phyloP scores from a whole-genome alignment of 2,797 vertebrate species.

The Carapus acus region DNA sequence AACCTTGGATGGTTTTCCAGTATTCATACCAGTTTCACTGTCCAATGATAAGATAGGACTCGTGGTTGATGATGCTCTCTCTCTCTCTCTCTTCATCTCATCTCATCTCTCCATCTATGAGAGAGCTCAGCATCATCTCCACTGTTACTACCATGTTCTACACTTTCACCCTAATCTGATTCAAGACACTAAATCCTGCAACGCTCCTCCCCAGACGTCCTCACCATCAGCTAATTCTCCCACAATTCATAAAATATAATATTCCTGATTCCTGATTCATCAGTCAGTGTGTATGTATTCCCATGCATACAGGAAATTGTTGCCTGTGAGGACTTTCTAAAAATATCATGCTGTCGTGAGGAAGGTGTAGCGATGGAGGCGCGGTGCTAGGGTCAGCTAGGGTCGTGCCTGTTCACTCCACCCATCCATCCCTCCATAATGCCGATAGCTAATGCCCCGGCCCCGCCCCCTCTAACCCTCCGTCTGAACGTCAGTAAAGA shows the following conservation, averaged over 20 bases:
- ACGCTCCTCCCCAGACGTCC: conserved; percentile 48
- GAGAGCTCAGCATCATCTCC: conserved; percentile 52
- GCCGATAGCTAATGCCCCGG: too few species aligned
- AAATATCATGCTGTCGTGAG: too few species aligned
- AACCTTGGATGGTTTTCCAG: too few species aligned
- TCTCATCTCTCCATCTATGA: conserved; percentile 13
- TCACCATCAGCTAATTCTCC: conserved; percentile 46
- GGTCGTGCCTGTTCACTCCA: conserved; percentile 14
- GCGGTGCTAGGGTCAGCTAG: conserved; percentile 12
- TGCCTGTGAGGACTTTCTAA: too few species aligned
- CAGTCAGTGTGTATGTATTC: too few species aligned
- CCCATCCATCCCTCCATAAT: background rate
- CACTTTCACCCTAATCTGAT: conserved; percentile 61
- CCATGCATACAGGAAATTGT: too few species aligned
- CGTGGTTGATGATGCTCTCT: too few species aligned
- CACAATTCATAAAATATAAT: conserved; percentile 45
- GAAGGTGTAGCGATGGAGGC: background rate
- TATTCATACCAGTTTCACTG: too few species aligned
- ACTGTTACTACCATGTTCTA: conserved; percentile 55
- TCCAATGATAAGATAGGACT: too few species aligned
- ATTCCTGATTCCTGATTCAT: too few species aligned
- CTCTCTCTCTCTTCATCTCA: too few species aligned
- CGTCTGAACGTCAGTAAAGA: background rate
- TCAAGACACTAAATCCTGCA: conserved; percentile 62
- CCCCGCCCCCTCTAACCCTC: background rate